Conservation (phyloP, 2,888 invertebrate genomes). For the Drosophila prolongata region DNA sequence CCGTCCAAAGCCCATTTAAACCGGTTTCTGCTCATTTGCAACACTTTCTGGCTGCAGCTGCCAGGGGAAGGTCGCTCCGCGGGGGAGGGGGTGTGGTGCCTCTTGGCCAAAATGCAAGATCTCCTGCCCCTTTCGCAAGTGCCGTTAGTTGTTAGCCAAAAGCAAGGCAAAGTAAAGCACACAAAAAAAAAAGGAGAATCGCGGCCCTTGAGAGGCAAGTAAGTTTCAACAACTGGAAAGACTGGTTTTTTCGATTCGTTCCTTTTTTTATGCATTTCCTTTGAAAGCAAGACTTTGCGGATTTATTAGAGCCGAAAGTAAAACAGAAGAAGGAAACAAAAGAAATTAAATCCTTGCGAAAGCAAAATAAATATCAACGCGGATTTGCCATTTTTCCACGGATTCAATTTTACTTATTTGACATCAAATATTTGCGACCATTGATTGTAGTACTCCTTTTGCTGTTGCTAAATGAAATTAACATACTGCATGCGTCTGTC, state of each 20-base stretch:
- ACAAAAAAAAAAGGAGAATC: slow-evolving; percentile 13
- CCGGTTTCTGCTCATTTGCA: slow-evolving; percentile 60
- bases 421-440: slow-evolving; percentile 20
- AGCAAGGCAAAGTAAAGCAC: slow-evolving; percentile 30
- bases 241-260: slow-evolving; percentile 30
- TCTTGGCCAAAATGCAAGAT: slow-evolving; percentile 38
- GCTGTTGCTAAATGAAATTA: slow-evolving; percentile 14
- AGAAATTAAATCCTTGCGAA: slow-evolving; percentile 31
- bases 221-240: slow-evolving; percentile 44
- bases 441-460: neutral
- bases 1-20: slow-evolving; percentile 44
- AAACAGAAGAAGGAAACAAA: slow-evolving; percentile 22
- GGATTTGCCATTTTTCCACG: slow-evolving; percentile 5
- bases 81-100: slow-evolving; percentile 7
- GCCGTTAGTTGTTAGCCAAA: slow-evolving; percentile 59
- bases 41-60: slow-evolving; percentile 62
- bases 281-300: slow-evolving; percentile 34
- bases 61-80: slow-evolving; percentile 48
- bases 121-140: slow-evolving; percentile 40
- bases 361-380: slow-evolving; percentile 15
- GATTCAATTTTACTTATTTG: slow-evolving; percentile 8
- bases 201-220: slow-evolving; percentile 40
- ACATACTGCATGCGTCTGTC: slow-evolving; percentile 5
- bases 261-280: slow-evolving; percentile 19
- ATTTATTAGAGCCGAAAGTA: slow-evolving; percentile 43